phyloP scores from a whole-genome alignment of 1,140 invertebrate genomes.

The Limonius californicus region DNA sequence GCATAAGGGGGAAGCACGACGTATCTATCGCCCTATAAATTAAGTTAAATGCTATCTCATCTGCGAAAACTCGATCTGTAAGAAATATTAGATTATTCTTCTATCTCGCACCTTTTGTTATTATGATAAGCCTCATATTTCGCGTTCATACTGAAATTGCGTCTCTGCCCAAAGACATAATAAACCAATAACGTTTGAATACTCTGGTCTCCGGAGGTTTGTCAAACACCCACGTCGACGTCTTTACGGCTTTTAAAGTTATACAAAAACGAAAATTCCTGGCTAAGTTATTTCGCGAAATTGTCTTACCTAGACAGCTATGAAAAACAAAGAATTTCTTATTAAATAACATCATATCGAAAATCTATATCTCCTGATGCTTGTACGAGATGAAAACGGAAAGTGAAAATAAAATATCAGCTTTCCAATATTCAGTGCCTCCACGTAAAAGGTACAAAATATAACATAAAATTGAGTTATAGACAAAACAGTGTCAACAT shows the following conservation, averaged over 20 bases:
- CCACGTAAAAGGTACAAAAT: too few species aligned
- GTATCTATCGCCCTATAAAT: conserved; percentile 7
- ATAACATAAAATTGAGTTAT: too few species aligned
- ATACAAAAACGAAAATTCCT: not conserved
- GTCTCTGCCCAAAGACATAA: conserved; percentile 7
- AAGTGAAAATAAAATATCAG: conserved; percentile 2
- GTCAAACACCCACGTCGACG: conserved; percentile 2
- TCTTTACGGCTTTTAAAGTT: conserved; percentile 3
- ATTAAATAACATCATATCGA: conserved; percentile 5
- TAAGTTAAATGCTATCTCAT: conserved; percentile 10
- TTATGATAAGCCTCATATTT: conserved; percentile 3
- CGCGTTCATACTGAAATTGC: conserved; percentile 2
- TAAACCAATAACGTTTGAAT: conserved; percentile 13
- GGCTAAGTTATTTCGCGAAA: conserved; percentile 3
- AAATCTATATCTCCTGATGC: not conserved
- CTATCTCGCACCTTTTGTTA: conserved; percentile 9
- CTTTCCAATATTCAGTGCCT: not conserved
- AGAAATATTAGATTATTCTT: conserved; percentile 1
- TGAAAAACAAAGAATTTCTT: conserved; percentile 4
- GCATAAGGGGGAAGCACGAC: not conserved
- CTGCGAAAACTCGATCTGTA: not conserved
- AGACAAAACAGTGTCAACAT: too few species aligned
- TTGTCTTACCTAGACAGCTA: conserved; percentile 12
- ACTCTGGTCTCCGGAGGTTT: not conserved
- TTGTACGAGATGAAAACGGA: not conserved